Conservation (phyloP, 1,140 invertebrate genomes). For the Melanaphis sacchari region DNA sequence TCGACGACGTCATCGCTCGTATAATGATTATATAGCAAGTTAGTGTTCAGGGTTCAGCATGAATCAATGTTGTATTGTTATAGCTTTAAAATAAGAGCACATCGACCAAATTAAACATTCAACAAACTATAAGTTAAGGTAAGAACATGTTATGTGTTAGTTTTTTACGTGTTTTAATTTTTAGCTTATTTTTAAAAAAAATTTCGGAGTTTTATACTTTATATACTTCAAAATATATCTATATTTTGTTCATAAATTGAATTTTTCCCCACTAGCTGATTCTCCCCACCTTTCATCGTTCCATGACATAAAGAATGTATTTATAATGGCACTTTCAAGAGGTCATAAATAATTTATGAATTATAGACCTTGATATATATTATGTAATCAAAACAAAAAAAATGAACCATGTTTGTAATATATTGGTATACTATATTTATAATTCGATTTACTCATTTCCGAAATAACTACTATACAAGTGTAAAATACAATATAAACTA, state of each 20-base stretch:
- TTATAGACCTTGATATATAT: background rate
- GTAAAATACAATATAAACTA: background rate
- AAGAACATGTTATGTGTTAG: too few relatives aligned
- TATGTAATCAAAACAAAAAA: background rate
- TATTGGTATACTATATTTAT: background rate
- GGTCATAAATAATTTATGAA: background rate
- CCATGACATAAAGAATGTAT: background rate
- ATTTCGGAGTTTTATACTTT: too few relatives aligned
- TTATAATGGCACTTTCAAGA: background rate
- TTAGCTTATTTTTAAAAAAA: too few relatives aligned
- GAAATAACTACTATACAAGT: background rate
- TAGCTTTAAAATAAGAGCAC: too few relatives aligned
- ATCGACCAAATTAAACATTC: too few relatives aligned
- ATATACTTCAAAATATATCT: too few relatives aligned
- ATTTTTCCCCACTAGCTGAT: background rate
- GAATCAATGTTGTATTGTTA: too few relatives aligned
- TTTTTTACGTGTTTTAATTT: too few relatives aligned
- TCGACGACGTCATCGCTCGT: too few relatives aligned
- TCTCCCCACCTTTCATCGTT: background rate
- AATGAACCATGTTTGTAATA: background rate
- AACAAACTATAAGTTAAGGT: too few relatives aligned
- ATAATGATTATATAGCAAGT: too few relatives aligned
- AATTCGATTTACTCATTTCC: background rate
- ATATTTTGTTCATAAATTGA: background rate
- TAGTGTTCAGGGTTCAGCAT: too few relatives aligned